These are phyloP conservation scores for Poecilia latipinna DNA, from an alignment of 2,113 vertebrate genomes.

Conservation along the genomic window DNA sequence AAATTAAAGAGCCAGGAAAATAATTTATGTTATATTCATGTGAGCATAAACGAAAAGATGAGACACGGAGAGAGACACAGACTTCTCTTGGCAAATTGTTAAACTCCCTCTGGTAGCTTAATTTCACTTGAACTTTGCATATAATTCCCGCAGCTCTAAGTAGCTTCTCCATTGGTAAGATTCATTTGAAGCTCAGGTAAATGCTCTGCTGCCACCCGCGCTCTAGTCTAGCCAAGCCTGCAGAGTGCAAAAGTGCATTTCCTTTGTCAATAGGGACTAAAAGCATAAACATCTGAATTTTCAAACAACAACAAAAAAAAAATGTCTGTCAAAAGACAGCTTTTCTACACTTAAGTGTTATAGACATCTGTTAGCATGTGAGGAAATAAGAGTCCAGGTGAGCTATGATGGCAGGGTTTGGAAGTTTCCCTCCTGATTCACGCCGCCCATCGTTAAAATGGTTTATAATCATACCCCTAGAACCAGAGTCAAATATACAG, in stretches of 20 bases:
- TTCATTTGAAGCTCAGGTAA: conserved; percentile 52
- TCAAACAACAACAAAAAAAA: conserved; percentile 10
- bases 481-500: conserved; percentile 57
- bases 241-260: neutral
- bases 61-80: conserved; percentile 30
- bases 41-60: conserved; percentile 33
- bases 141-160: conserved; percentile 67
- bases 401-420: conserved; percentile 69
- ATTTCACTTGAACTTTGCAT: conserved; percentile 73
- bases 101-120: conserved; percentile 60
- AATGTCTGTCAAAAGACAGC: conserved; percentile 30
- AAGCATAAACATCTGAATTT: conserved; percentile 9
- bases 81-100: conserved; percentile 45
- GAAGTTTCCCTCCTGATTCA: conserved; percentile 36
- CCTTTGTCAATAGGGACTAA: neutral
- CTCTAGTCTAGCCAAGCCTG: neutral
- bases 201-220: conserved; percentile 47
- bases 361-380: conserved; percentile 68
- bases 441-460: conserved; percentile 45
- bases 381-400: conserved; percentile 68
- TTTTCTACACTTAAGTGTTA: conserved; percentile 32
- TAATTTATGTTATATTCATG: conserved; percentile 14
- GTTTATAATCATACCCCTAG: conserved; percentile 68
- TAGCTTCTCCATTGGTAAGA: conserved; percentile 60
- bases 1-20: neutral